A percentile compares a stretch with the other conserved stretches of the same genome.
Evolutionary conservation across 2,797 vertebrate genomes (phyloP).

Genomic region (Pelodytes ibericus): DNA sequence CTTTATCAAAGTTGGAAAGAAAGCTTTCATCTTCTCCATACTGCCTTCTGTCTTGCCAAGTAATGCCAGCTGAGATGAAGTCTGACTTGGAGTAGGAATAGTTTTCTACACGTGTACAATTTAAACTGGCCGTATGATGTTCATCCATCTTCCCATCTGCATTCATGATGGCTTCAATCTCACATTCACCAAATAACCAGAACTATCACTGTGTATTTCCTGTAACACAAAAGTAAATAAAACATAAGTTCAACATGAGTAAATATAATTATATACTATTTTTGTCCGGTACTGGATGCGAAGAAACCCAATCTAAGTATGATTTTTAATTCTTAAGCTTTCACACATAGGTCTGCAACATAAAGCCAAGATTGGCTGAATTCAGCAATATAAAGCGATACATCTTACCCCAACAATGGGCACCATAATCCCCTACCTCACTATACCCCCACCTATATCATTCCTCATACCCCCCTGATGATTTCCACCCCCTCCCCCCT

Average conservation of each 20-base stretch:
- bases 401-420: no score
- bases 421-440: no score
- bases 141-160: conserved; percentile 33
- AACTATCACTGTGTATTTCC: neutral
- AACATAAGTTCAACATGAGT: neutral
- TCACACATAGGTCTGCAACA: no score
- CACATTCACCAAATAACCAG: neutral
- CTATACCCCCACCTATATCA: no score
- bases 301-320: no score
- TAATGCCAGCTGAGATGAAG: conserved; percentile 62
- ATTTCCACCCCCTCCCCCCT: no score
- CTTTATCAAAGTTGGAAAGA: conserved; percentile 75
- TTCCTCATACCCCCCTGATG: no score
- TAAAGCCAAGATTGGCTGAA: no score
- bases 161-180: neutral
- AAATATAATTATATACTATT: no score
- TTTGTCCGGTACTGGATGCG: no score
- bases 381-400: no score
- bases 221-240: conserved; percentile 7
- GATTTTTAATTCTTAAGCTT: no score
- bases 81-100: conserved; percentile 77
- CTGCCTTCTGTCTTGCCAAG: conserved; percentile 54
- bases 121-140: neutral
- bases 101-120: conserved; percentile 28
- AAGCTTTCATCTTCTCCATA: neutral